phyloP scores from a whole-genome alignment of 2,113 vertebrate species.

The Campylomormyrus tamandua region DNA sequence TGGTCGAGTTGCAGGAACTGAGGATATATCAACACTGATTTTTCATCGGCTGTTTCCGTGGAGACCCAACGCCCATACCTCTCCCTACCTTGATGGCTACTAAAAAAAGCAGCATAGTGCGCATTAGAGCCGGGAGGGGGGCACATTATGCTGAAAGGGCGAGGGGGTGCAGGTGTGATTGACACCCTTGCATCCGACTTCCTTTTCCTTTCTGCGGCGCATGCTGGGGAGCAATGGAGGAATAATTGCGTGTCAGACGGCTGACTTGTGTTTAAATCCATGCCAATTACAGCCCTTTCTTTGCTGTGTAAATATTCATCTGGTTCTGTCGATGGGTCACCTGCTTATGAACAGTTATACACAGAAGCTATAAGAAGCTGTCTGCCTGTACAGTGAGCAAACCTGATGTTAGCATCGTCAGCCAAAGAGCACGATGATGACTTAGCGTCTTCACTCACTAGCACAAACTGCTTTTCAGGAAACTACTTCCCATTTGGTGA shows the following conservation, averaged over 20 bases:
- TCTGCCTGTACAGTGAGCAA: background rate
- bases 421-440: background rate
- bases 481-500: background rate
- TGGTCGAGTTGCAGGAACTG: background rate
- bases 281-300: background rate
- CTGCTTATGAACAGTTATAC: background rate
- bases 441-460: background rate
- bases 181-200: background rate
- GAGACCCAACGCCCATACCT: background rate
- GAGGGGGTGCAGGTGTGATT: background rate
- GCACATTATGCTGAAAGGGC: background rate
- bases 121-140: background rate
- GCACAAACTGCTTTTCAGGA: background rate
- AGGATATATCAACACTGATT: background rate
- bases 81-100: background rate
- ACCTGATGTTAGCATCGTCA: background rate
- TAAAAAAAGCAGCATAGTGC: background rate
- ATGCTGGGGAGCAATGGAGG: background rate
- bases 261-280: slow-evolving; percentile 15
- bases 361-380: background rate
- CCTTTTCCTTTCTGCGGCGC: background rate
- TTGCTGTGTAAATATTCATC: background rate
- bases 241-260: background rate
- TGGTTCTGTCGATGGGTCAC: background rate
- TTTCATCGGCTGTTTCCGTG: background rate